Base-by-base conservation (phyloP, 2,797 vertebrate genomes). In the Molossus molossus region DNA sequence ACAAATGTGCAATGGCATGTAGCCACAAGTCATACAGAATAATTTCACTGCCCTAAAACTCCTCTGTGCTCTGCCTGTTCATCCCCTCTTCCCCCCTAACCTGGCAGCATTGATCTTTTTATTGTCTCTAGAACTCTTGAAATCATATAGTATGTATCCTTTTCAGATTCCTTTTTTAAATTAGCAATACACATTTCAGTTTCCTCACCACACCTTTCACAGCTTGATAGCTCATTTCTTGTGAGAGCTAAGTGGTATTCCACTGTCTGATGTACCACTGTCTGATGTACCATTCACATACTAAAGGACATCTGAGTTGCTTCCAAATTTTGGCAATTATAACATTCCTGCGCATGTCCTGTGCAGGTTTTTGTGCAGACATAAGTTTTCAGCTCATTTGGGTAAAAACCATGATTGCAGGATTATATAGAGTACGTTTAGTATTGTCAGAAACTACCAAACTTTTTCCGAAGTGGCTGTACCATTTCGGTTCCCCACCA, bases 141-240 rank as follows among this genome's bases (percentile, higher is more conserved):
- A 79, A 80, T 80, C 29, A 65, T 10, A n/a, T 5, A 64, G 21
- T 14, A 37, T 3, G n/a, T n/a, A 29, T 67, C 20, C 80, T 64
- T 94, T 83, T 79, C 15, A 70, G 72, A 84, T 81, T 92, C 2
- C 25, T 73, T 91, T 12, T 95, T 81, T 60, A 23, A 58, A 40
- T 85, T n/a, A 57, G n/a, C 29, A 88, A 75, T 85, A 69, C 37
- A 23, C 37, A 70, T 29, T 58, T 64, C 65, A 45, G 40, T 0
- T 87, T 75, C 33, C 1, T 82, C 48, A 55, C 29, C 57, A 21
- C 33, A 37, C 8, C 76, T 90, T 87, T 81, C n/a, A 50, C 65
- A n/a, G 53, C 65, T 67, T 25, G 17, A 29, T 25, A 45, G 20
- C 6, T 79, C 65, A 64, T 79, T 90, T 88, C 15, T 37, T 82